Base-by-base conservation (phyloP, 2,113 vertebrate genomes). In the Sebastes fasciatus region DNA sequence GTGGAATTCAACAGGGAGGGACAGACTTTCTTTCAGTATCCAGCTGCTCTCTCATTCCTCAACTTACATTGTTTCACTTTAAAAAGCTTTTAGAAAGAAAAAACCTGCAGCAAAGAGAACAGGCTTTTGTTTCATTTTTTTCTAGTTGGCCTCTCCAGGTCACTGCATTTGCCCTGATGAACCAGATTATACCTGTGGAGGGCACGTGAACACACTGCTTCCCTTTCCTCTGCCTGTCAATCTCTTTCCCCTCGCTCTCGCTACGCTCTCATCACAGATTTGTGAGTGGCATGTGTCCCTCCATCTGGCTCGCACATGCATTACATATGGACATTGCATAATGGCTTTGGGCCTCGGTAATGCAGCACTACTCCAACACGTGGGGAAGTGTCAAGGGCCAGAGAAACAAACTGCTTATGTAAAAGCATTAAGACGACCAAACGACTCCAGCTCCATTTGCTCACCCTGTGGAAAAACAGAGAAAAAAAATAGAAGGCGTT, bases 341-440 rank as follows among this genome's bases (percentile, higher is more conserved):
- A 92, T 80, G 73, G 77, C 63, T 21, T 40, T 1, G 12, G 76
- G 80, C 79, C 61, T 82, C 12, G 67, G 55, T 84, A 71, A 84
- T 13, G 42, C 71, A 69, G 79, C 77, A 64, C 49, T 40, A 74
- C 65, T 73, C 58, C 63, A 49, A 61, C 92, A 91, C 54, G 82
- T 86, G 89, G 65, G 45, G 45, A 80, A 64, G 80, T 80, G 85
- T 85, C 84, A 74, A 88, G 82, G 74, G 79, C 51, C 70, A 49
- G 69, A 88, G 77, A 83, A 85, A 83, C 83, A 57, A 79, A 79
- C 72, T 23, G 77, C 88, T 94, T 93, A 93, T 74, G 80, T 95
- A 93, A 94, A 93, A 74, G 91, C 82, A 93, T 93, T 92, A 93
- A 80, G 85, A 84, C 34, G 60, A 77, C 65, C 74, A 78, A 83